Conservation (phyloP, 2,113 vertebrate genomes). For the Carollia perspicillata region DNA sequence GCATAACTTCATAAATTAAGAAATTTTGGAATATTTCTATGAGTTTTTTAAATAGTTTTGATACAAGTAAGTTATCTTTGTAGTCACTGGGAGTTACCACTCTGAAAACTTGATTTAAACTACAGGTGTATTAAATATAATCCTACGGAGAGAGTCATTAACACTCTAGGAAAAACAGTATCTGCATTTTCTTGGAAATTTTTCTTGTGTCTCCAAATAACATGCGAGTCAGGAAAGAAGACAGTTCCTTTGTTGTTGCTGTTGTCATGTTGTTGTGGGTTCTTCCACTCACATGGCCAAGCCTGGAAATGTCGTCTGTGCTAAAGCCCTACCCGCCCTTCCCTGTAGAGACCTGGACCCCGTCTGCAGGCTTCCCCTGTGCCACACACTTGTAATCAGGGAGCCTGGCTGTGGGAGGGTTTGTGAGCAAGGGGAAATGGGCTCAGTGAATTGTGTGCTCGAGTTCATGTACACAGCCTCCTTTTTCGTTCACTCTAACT, state of each 20-base stretch:
- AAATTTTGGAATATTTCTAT: neutral
- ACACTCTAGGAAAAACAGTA: neutral
- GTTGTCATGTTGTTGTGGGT: neutral
- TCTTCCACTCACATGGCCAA: neutral
- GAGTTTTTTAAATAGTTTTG: neutral
- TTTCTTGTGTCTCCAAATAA: neutral
- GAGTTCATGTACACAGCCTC: neutral
- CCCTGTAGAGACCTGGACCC: neutral
- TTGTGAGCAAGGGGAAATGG: neutral
- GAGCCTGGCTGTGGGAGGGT: neutral
- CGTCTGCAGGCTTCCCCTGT: neutral
- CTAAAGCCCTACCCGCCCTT: neutral
- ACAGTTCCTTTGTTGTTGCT: neutral
- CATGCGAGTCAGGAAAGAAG: too few relatives aligned
- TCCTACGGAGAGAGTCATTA: neutral
- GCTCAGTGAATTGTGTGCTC: neutral
- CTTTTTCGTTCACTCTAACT: too few relatives aligned
- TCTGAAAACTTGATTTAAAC: neutral
- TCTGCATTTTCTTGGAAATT: neutral
- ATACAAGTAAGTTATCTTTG: neutral
- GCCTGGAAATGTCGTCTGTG: neutral
- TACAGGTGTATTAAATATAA: neutral
- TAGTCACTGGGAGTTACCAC: too few relatives aligned
- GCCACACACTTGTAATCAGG: accelerated
- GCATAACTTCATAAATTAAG: neutral